phyloP scores from a whole-genome alignment of 2,113 vertebrate genomes.

The Calypte anna region DNA sequence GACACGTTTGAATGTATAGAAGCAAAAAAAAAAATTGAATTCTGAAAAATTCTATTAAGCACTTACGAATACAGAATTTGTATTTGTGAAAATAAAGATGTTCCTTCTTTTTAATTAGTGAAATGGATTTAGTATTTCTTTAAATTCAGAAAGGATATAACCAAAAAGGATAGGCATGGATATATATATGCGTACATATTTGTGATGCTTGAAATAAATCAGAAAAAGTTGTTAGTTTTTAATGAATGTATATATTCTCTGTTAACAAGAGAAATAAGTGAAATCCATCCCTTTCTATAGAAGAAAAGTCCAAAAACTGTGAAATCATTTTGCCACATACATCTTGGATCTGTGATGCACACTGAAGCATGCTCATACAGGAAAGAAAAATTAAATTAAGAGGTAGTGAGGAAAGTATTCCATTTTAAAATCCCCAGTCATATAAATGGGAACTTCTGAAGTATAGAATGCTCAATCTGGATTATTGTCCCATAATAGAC shows the following conservation, averaged over 20 bases:
- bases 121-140: neutral
- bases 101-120: neutral
- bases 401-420: neutral
- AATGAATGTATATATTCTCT: neutral
- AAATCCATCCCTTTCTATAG: neutral
- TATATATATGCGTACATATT: neutral
- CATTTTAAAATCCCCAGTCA: rapidly evolving
- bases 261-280: neutral
- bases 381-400: neutral
- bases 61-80: neutral
- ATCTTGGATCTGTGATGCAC: neutral
- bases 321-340: neutral
- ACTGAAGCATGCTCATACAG: neutral
- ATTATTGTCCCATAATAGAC: neutral
- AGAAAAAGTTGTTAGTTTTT: neutral
- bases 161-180: neutral
- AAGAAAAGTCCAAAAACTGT: neutral
- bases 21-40: neutral
- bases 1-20: neutral
- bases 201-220: neutral
- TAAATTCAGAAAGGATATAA: neutral
- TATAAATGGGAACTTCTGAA: neutral
- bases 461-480: neutral
- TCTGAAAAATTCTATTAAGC: neutral
- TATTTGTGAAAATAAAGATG: neutral